phyloP scores from a whole-genome alignment of 1,140 invertebrate species.

The Ganaspis sp. region DNA sequence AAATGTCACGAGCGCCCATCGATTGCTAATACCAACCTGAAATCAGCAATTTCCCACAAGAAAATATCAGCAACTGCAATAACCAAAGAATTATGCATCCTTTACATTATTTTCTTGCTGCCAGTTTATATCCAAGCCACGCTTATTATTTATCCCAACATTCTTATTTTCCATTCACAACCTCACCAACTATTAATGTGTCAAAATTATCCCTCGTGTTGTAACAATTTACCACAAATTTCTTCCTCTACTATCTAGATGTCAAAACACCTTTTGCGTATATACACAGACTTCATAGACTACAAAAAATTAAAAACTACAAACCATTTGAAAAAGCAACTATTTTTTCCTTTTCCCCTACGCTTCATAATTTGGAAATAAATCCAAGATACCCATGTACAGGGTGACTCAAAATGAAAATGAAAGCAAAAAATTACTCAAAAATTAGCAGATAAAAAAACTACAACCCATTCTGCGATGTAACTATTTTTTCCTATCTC shows the following conservation, averaged over 20 bases:
- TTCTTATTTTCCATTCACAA: background rate
- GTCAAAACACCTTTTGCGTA: too few species aligned
- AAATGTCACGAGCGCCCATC: slow-evolving; percentile 21
- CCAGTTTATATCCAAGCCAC: background rate
- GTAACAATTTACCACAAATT: background rate
- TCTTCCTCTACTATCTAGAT: background rate
- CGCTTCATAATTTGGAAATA: too few species aligned
- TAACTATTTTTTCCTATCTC: too few species aligned
- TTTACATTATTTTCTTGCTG: background rate
- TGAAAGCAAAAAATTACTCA: too few species aligned
- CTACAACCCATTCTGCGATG: too few species aligned
- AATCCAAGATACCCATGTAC: too few species aligned
- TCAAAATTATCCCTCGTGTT: background rate
- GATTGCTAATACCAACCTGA: slow-evolving; percentile 7
- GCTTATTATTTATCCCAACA: background rate
- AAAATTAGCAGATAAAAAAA: too few species aligned
- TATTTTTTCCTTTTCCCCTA: too few species aligned
- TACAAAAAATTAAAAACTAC: too few species aligned
- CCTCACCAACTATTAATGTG: background rate
- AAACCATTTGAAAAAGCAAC: too few species aligned
- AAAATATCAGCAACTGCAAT: slow-evolving; percentile 1
- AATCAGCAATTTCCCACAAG: slow-evolving; percentile 23
- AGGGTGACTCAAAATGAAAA: too few species aligned
- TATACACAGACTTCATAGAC: too few species aligned
- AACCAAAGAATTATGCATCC: background rate